A percentile compares a stretch with the other conserved stretches of the same genome.
Evolutionary conservation across 2,797 vertebrate species (phyloP).

Genomic region (Gallinago nigripennis): DNA sequence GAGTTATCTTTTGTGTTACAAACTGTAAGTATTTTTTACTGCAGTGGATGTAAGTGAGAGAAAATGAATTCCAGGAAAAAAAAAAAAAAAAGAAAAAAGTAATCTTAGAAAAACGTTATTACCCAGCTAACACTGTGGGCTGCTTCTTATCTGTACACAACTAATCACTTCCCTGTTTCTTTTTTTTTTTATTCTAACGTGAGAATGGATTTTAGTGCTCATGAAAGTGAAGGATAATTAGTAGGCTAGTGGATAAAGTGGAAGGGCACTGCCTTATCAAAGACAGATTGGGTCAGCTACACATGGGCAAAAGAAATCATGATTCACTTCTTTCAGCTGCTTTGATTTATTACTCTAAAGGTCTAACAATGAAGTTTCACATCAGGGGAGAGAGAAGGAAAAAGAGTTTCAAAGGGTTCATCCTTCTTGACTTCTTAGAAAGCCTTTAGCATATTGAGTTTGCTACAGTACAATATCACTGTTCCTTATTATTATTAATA

Average conservation of each 20-base stretch:
- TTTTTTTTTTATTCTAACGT: slow-evolving; percentile 17
- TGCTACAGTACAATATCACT: neutral
- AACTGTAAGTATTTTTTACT: slow-evolving; percentile 46
- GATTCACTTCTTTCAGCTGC: neutral
- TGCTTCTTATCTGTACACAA: slow-evolving; percentile 44
- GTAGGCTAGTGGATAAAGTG: slow-evolving; percentile 4
- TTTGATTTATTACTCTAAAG: slow-evolving; percentile 55
- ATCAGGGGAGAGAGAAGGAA: slow-evolving; percentile 10
- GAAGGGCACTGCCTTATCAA: slow-evolving; percentile 43
- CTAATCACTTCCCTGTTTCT: slow-evolving; percentile 19
- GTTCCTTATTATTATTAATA: neutral
- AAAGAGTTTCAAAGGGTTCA: slow-evolving; percentile 34
- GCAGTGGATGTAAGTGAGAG: slow-evolving; percentile 28
- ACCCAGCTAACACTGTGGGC: neutral
- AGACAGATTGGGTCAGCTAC: slow-evolving; percentile 25
- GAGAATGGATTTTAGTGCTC: slow-evolving; percentile 26
- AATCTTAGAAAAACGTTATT: slow-evolving; percentile 28
- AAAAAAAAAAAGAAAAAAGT: neutral
- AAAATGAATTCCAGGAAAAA: slow-evolving; percentile 32
- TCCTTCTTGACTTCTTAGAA: slow-evolving; percentile 12
- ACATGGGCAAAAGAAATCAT: neutral
- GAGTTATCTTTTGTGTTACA: slow-evolving; percentile 38
- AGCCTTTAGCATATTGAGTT: neutral
- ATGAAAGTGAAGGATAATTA: slow-evolving; percentile 58
- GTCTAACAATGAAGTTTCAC: slow-evolving; percentile 43